Evolutionary conservation across 2,888 invertebrate species (phyloP), one percentile per base, ranked within the genome.

Genomic region (Pinctada fucata): DNA sequence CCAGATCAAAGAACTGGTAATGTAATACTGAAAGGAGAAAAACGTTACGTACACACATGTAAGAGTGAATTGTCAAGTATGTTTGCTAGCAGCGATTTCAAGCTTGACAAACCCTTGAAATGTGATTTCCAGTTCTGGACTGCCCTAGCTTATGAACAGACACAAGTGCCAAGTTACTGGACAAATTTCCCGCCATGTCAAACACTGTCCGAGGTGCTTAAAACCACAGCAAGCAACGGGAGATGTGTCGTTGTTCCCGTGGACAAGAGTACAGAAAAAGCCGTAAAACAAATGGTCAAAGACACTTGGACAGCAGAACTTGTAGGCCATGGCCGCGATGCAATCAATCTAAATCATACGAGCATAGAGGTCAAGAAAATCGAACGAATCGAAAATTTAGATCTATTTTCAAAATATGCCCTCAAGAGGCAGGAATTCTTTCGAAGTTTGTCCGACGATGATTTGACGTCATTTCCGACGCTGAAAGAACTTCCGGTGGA

Each of bases 361-460:
- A 50, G 47, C 31, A 63, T 79, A n/a, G 69, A 58, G 13, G 67
- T 79, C 0, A 64, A 79, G 8, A 79, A 74, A 58, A 65, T 79
- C 16, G 79, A 79, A 50, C 65, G 79, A 10, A 73, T 79, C 4
- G 79, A 79, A 72, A 76, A 79, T n/a, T 51, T 79, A 1, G 79
- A 76, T 45, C 58, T 79, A 1, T 79, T 73, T 51, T 70, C 49
- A 5, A 76, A 69, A 58, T 79, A 79, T 48, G 79, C 76, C 47
- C 58, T 68, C 8, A 73, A 70, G 48, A 72, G 79, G 31, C 76
- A 70, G 31, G 76, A 79, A 10, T 64, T 69, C 13, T 79, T 79
- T 48, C 73, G 73, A 45, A 66, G 48, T 16, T 49, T 76, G 31
- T 63, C 79, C 3, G 79, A 76, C 8, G 69, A 78, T 3, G 69